A percentile compares a stretch with the other conserved stretches of the same genome.
phyloP scores from a whole-genome alignment of 2,888 invertebrate species.

The Diarsia rubi region DNA sequence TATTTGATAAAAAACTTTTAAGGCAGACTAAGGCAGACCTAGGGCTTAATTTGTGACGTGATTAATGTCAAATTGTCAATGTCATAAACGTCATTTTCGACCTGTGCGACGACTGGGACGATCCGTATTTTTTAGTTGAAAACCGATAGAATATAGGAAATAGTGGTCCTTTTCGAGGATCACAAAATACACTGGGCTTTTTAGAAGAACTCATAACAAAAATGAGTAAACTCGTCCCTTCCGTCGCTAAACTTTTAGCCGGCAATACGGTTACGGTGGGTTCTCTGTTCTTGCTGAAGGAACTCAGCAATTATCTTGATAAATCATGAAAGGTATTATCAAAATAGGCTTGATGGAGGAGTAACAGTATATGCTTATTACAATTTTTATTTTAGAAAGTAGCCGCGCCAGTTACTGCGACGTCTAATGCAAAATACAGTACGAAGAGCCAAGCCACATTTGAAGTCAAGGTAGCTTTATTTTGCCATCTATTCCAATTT shows the following conservation, averaged over 20 bases:
- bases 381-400: slow-evolving; percentile 80
- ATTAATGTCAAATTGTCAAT: slow-evolving; percentile 58
- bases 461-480: slow-evolving; percentile 89
- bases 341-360: not conserved
- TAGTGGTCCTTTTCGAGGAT: slow-evolving; percentile 76
- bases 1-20: not conserved
- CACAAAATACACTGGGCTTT: slow-evolving; percentile 83
- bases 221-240: slow-evolving; percentile 87
- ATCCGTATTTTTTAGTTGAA: slow-evolving; percentile 36
- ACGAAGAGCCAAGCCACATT: slow-evolving; percentile 91
- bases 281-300: slow-evolving; percentile 50
- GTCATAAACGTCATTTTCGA: slow-evolving; percentile 62
- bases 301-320: slow-evolving; percentile 24
- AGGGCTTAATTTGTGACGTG: not conserved
- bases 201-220: slow-evolving; percentile 76
- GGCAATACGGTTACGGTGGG: slow-evolving; percentile 81
- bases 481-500: slow-evolving; percentile 25
- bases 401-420: slow-evolving; percentile 76
- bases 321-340: slow-evolving; percentile 9
- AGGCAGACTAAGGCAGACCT: not conserved
- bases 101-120: slow-evolving; percentile 54
- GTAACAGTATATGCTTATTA: slow-evolving; percentile 5
- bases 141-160: slow-evolving; percentile 33
- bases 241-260: slow-evolving; percentile 81
- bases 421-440: slow-evolving; percentile 90